Percentiles rank a stretch among this genome's conserved stretches.
phyloP scores from a whole-genome alignment of 2,113 vertebrate genomes.

The Misgurnus mizolepis region DNA sequence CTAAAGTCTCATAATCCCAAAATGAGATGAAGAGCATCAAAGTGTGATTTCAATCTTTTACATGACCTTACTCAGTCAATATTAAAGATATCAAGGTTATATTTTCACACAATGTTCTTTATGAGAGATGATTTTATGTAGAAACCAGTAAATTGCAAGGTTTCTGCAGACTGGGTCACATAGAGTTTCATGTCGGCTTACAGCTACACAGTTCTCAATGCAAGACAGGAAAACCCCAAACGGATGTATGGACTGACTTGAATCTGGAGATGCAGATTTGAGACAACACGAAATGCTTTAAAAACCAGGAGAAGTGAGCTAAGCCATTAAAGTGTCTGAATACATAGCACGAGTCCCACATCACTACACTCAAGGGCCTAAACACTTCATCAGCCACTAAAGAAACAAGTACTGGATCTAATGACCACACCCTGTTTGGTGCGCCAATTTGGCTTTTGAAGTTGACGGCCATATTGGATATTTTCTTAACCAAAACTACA shows the following conservation, averaged over 20 bases:
- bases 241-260: neutral
- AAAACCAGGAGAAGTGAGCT: conserved; percentile 61
- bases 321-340: conserved; percentile 66
- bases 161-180: no score
- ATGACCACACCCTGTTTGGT: conserved; percentile 23
- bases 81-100: no score
- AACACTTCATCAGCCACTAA: conserved; percentile 64
- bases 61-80: no score
- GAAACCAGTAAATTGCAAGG: no score
- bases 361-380: conserved; percentile 56
- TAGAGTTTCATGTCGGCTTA: neutral
- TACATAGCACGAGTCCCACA: conserved; percentile 66
- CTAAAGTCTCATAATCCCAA: no score
- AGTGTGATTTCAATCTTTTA: no score
- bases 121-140: no score
- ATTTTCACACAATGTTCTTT: no score
- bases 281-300: conserved; percentile 59
- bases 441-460: conserved; percentile 8
- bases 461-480: neutral
- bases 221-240: neutral
- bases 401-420: conserved; percentile 55
- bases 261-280: neutral
- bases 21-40: no score
- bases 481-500: no score
- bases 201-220: neutral